Evolutionary conservation across 2,888 invertebrate genomes (phyloP).

Genomic region (Drosophila multiciliata): DNA sequence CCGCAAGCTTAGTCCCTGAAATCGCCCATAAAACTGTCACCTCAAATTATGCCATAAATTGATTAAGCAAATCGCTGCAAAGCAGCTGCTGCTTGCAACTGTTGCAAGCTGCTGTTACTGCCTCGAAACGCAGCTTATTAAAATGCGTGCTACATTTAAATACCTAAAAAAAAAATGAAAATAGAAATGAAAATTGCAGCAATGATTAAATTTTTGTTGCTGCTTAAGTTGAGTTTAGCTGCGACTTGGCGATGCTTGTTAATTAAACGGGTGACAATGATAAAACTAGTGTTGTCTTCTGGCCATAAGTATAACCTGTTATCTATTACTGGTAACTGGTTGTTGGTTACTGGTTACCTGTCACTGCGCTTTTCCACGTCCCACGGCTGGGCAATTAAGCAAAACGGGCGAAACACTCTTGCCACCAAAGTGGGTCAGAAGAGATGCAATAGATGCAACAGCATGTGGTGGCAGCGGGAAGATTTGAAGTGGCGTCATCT

Average conservation of each 20-base stretch:
- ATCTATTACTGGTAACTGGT: conserved; percentile 23
- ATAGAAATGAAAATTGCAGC: not conserved
- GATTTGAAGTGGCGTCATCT: conserved; percentile 38
- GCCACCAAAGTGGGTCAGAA: conserved; percentile 54
- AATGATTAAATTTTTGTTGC: not conserved
- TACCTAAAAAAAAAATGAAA: not conserved
- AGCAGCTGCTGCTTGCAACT: conserved; percentile 40
- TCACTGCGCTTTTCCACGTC: conserved; percentile 35
- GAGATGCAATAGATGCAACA: conserved; percentile 13
- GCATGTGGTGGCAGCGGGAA: conserved; percentile 20
- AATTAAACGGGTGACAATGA: conserved; percentile 64
- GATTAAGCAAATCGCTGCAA: conserved; percentile 56
- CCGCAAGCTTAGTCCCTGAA: conserved; percentile 43
- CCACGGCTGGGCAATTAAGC: conserved; percentile 72
- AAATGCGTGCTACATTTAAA: conserved; percentile 1
- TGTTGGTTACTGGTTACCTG: conserved; percentile 5
- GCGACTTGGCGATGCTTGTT: conserved; percentile 26
- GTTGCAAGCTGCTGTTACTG: not conserved
- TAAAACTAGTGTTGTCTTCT: conserved; percentile 40
- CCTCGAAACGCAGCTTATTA: not conserved
- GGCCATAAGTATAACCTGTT: conserved; percentile 48
- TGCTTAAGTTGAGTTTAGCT: conserved; percentile 1
- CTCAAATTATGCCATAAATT: conserved; percentile 73
- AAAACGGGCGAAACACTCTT: conserved; percentile 43
- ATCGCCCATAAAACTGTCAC: conserved; percentile 57